These are phyloP conservation scores for Paratrypauchen microcephalus DNA, from an alignment of 2,797 vertebrate species.

Conservation along the genomic window DNA sequence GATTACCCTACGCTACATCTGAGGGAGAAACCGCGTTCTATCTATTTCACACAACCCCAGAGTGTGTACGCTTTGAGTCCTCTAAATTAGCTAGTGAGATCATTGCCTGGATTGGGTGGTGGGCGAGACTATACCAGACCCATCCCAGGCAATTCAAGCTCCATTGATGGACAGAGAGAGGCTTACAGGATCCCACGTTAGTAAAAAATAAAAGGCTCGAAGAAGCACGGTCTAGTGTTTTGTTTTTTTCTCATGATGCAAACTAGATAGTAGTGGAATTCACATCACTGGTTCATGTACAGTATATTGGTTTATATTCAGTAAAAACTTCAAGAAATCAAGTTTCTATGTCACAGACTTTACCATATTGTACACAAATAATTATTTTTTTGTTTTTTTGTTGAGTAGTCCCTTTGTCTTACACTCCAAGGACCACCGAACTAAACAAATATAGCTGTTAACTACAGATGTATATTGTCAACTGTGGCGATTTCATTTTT, in stretches of 20 bases:
- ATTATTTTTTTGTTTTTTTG: too few species aligned
- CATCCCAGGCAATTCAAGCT: constrained; percentile 71
- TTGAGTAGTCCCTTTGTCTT: too few species aligned
- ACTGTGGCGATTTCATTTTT: too few species aligned
- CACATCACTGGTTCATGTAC: too few species aligned
- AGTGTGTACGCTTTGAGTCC: constrained; percentile 82
- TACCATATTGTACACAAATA: too few species aligned
- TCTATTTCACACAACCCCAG: constrained; percentile 84
- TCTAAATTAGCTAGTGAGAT: constrained; percentile 87
- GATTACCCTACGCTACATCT: constrained; percentile 94
- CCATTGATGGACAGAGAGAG: constrained; percentile 81
- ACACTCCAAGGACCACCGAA: too few species aligned
- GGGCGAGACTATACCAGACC: constrained; percentile 53
- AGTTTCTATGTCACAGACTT: too few species aligned
- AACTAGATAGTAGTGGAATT: too few species aligned
- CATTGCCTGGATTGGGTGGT: constrained; percentile 75
- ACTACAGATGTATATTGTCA: too few species aligned
- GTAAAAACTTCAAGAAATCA: too few species aligned
- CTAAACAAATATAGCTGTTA: too few species aligned
- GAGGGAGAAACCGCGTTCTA: constrained; percentile 79
- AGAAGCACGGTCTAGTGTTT: constrained; percentile 59
- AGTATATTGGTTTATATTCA: too few species aligned
- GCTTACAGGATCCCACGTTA: constrained; percentile 72
- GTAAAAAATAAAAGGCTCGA: constrained; percentile 55
- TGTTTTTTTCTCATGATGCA: constrained; percentile 74